phyloP scores from a whole-genome alignment of 1,140 invertebrate species.

The Calliopsis andreniformis region DNA sequence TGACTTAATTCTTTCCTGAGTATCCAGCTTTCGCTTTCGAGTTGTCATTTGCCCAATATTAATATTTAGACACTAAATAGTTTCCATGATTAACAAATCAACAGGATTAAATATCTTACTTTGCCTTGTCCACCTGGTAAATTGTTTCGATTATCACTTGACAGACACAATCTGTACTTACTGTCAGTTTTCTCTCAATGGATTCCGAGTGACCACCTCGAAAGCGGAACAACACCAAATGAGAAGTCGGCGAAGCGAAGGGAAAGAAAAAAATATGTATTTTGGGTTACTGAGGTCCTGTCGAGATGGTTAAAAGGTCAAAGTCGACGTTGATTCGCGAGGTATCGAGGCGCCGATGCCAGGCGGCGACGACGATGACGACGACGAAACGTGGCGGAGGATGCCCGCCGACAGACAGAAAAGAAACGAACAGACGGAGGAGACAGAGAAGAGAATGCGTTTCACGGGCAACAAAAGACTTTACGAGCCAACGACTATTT shows the following conservation, averaged over 20 bases:
- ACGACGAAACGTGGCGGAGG: background rate
- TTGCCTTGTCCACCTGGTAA: no score
- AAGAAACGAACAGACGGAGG: conserved; percentile 43
- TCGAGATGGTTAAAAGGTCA: conserved; percentile 30
- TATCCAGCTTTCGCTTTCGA: no score
- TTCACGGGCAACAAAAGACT: conserved; percentile 52
- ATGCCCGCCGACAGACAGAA: conserved; percentile 46
- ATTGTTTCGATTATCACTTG: no score
- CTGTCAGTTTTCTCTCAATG: no score
- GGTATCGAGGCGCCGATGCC: conserved; percentile 31
- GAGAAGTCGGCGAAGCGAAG: background rate
- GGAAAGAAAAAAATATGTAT: background rate
- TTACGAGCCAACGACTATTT: conserved; percentile 58
- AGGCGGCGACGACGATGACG: background rate
- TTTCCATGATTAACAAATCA: no score
- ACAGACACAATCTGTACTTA: no score
- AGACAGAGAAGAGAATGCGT: conserved; percentile 32
- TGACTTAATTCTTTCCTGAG: no score
- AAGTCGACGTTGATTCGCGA: conserved; percentile 6
- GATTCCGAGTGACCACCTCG: no score
- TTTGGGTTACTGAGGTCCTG: conserved; percentile 17
- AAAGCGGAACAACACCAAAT: no score
- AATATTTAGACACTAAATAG: no score
- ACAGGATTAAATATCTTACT: no score
- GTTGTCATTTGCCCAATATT: no score